These are phyloP conservation scores for Rhizoglyphus robini DNA, from an alignment of 1,140 invertebrate genomes.

Conservation along the genomic window DNA sequence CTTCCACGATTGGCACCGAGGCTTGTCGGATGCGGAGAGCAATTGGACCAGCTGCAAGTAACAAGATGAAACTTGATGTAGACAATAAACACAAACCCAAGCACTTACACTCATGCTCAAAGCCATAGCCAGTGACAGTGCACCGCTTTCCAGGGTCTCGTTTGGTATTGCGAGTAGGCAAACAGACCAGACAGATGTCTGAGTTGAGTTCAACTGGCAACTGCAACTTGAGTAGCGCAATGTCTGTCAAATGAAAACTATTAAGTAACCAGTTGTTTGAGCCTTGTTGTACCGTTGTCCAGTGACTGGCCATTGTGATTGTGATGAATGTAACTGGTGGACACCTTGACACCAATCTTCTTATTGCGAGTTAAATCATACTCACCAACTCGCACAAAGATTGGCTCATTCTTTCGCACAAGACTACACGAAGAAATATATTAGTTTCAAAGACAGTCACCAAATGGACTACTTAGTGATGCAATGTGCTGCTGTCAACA, in stretches of 20 bases:
- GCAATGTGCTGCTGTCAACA: conserved; percentile 86
- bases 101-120: conserved; percentile 72
- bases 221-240: conserved; percentile 78
- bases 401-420: conserved; percentile 71
- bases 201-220: conserved; percentile 73
- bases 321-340: conserved; percentile 86
- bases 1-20: conserved; percentile 80
- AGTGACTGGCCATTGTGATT: conserved; percentile 91
- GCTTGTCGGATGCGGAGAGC: conserved; percentile 73
- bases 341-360: conserved; percentile 65
- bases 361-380: conserved; percentile 67
- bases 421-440: conserved; percentile 44
- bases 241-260: conserved; percentile 31
- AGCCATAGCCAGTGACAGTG: conserved; percentile 82
- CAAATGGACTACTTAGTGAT: conserved; percentile 86
- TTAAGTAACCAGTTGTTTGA: background rate
- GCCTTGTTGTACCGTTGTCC: conserved; percentile 55
- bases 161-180: conserved; percentile 67
- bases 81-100: background rate
- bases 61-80: conserved; percentile 24
- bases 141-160: conserved; percentile 67
- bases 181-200: conserved; percentile 67
- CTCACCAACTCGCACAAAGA: conserved; percentile 81
- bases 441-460: conserved; percentile 25
- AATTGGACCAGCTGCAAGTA: conserved; percentile 75